These are phyloP conservation scores for Osedax frankpressi DNA, from an alignment of 2,888 invertebrate species.

Conservation along the genomic window DNA sequence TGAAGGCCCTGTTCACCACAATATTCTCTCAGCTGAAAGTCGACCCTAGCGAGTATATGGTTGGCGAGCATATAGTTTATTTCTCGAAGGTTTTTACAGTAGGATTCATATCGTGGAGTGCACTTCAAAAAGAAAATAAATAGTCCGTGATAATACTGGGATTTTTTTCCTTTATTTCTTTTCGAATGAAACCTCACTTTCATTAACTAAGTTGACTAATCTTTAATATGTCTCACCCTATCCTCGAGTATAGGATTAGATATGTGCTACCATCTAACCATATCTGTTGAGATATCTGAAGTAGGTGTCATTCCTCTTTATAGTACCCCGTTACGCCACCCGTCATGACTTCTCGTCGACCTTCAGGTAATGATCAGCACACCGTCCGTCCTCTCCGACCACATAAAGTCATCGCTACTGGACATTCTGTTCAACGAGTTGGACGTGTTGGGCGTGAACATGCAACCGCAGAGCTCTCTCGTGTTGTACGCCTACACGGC, in stretches of 20 bases:
- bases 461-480: conserved; percentile 51
- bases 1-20: neutral
- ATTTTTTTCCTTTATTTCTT: neutral
- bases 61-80: no score
- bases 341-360: neutral
- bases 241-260: no score
- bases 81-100: no score
- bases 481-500: conserved; percentile 53
- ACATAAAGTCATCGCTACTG: conserved; percentile 47
- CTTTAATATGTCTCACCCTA: no score
- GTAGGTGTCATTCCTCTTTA: no score
- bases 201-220: no score
- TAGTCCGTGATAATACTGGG: no score
- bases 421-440: conserved; percentile 47
- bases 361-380: conserved; percentile 47
- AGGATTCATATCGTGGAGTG: no score
- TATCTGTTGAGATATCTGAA: no score
- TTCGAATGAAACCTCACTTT: no score
- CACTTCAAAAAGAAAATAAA: no score
- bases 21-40: neutral
- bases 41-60: neutral
- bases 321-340: neutral
- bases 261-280: no score
- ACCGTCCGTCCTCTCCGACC: conserved; percentile 47
- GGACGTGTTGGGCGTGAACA: conserved; percentile 46